phyloP scores from a whole-genome alignment of 2,888 invertebrate species.

The Helleia helle region DNA sequence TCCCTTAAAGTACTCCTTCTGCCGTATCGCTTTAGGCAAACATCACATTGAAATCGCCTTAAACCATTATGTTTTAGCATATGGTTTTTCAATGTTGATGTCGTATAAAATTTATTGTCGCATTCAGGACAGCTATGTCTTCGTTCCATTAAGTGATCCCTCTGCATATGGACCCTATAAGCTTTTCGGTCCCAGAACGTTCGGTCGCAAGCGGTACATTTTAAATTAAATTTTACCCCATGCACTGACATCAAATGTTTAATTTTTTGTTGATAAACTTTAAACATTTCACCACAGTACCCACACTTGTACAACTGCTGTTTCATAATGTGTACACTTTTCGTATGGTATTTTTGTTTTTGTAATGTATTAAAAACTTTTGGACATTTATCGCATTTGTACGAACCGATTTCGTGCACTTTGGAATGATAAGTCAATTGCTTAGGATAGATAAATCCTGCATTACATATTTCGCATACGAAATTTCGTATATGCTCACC shows the following conservation, averaged over 20 bases:
- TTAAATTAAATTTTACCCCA: slow-evolving; percentile 26
- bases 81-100: slow-evolving; percentile 40
- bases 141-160: slow-evolving; percentile 44
- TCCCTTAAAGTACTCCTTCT: slow-evolving; percentile 27
- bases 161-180: slow-evolving; percentile 36
- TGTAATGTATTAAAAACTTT: slow-evolving; percentile 61
- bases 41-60: slow-evolving; percentile 31
- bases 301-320: slow-evolving; percentile 39
- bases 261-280: slow-evolving; percentile 34
- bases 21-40: slow-evolving; percentile 28
- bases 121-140: slow-evolving; percentile 25
- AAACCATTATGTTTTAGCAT: slow-evolving; percentile 41
- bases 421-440: slow-evolving; percentile 38
- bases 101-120: slow-evolving; percentile 38
- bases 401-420: slow-evolving; percentile 39
- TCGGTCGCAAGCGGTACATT: slow-evolving; percentile 43
- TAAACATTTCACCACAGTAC: slow-evolving; percentile 42
- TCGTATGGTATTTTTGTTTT: slow-evolving; percentile 56
- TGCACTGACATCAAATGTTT: slow-evolving; percentile 38
- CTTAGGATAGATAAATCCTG: slow-evolving; percentile 42
- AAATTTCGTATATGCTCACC: slow-evolving; percentile 48
- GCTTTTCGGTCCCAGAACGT: slow-evolving; percentile 32
- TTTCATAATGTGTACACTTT: slow-evolving; percentile 42
- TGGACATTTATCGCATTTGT: slow-evolving; percentile 45
- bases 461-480: slow-evolving; percentile 42